These are phyloP conservation scores for Phalacrocorax brasilianus DNA, from an alignment of 2,113 vertebrate genomes.

Conservation along the genomic window DNA sequence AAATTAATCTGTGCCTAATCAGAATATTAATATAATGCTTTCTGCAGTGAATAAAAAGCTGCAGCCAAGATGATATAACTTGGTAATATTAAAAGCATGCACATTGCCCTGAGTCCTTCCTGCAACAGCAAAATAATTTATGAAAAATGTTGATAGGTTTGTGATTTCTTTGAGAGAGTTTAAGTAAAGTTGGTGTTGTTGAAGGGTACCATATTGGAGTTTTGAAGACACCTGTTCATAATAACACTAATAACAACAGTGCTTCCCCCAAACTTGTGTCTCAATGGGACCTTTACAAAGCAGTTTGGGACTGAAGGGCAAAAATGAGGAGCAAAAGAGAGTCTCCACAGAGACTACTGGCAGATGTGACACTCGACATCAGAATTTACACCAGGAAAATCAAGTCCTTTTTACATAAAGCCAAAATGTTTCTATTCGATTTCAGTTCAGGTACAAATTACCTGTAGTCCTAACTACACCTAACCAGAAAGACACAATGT, in stretches of 20 bases:
- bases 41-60: not conserved
- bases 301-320: not conserved
- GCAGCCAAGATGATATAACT: not conserved
- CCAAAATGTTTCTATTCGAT: not conserved
- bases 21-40: not conserved
- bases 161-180: not conserved
- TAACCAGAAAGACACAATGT: not conserved
- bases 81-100: not conserved
- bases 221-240: not conserved
- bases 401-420: not conserved
- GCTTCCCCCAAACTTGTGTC: not conserved
- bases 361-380: not conserved
- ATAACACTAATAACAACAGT: not conserved
- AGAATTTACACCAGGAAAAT: not conserved
- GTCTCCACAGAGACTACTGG: not conserved
- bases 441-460: not conserved
- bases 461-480: not conserved
- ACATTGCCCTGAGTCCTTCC: not conserved
- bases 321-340: not conserved
- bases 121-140: not conserved
- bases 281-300: not conserved
- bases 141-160: not conserved
- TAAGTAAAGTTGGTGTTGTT: not conserved
- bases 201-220: not conserved
- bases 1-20: slow-evolving; percentile 22